A percentile compares a stretch with the other conserved stretches of the same genome.
These are phyloP conservation scores for Ptychoptera albimana DNA, from an alignment of 2,888 invertebrate genomes.

Conservation along the genomic window DNA sequence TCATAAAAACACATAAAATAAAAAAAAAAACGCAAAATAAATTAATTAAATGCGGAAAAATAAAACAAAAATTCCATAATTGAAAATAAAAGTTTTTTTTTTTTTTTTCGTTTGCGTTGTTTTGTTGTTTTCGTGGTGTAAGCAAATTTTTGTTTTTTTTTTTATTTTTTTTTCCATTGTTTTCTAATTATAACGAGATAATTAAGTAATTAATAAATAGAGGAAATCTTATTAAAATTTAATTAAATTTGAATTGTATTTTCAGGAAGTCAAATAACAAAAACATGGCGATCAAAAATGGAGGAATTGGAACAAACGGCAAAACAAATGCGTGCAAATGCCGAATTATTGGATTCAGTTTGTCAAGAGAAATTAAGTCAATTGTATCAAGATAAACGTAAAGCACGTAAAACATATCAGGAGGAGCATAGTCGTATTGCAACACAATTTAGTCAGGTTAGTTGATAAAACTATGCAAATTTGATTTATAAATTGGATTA, in stretches of 20 bases:
- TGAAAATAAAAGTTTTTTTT: neutral
- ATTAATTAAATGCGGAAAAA: neutral
- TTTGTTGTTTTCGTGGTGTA: too few species aligned
- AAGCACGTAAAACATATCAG: conserved; percentile 70
- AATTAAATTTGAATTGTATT: conserved; percentile 3
- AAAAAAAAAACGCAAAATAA: too few species aligned
- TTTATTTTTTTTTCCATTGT: conserved; percentile 8
- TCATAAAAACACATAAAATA: too few species aligned
- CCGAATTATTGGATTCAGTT: conserved; percentile 67
- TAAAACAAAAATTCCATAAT: neutral
- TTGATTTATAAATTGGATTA: too few species aligned
- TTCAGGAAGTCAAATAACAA: conserved; percentile 46
- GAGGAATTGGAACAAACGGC: conserved; percentile 80
- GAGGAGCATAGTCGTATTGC: conserved; percentile 78
- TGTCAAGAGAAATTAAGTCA: conserved; percentile 66
- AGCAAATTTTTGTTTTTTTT: neutral
- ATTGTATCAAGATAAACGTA: conserved; percentile 74
- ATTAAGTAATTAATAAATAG: too few species aligned
- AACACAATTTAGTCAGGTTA: conserved; percentile 63
- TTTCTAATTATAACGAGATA: too few species aligned
- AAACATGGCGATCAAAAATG: conserved; percentile 72
- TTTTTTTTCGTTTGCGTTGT: too few species aligned
- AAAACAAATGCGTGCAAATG: conserved; percentile 65
- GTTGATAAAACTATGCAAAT: too few species aligned
- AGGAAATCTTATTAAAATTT: too few species aligned